Conservation (phyloP, 2,797 vertebrate species). For the Dromococcyx pavoninus region DNA sequence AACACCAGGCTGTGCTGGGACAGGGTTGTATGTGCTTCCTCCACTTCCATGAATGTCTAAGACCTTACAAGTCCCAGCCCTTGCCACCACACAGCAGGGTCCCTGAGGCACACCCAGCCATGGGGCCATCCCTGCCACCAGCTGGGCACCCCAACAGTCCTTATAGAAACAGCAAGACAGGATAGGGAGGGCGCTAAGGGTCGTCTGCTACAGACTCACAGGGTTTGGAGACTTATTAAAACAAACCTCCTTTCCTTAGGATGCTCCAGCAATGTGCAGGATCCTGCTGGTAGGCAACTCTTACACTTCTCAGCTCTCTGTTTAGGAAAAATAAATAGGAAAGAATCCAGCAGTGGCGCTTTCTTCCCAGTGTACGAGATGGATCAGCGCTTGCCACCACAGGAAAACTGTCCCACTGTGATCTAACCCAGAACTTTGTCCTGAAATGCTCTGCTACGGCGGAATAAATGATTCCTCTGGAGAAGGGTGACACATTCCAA, state of each 20-base stretch:
- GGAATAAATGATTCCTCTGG: slow-evolving; percentile 34
- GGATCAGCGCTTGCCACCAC: neutral
- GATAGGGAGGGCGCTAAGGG: neutral
- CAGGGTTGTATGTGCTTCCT: fast-evolving
- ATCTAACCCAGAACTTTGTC: slow-evolving; percentile 63
- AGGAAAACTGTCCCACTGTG: slow-evolving; percentile 41
- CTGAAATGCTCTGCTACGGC: slow-evolving; percentile 56
- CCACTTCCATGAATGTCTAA: fast-evolving
- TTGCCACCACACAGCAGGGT: neutral
- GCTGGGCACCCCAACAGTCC: fast-evolving
- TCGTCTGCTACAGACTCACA: neutral
- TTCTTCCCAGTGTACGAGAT: neutral
- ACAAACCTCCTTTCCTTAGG: neutral
- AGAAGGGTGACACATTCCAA: slow-evolving; percentile 64
- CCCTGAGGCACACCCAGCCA: neutral
- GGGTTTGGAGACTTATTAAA: neutral
- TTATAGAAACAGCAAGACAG: neutral
- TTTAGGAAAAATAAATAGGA: slow-evolving; percentile 69
- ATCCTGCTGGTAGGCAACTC: slow-evolving; percentile 19
- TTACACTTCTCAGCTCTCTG: neutral
- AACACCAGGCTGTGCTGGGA: fast-evolving
- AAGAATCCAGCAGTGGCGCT: slow-evolving; percentile 54
- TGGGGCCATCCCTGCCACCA: neutral
- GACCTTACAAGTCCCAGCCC: neutral
- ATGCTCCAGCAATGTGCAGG: neutral